A percentile compares a stretch with the other conserved stretches of the same genome.
phyloP scores from a whole-genome alignment of 2,888 invertebrate species.

The Mayetiola destructor region DNA sequence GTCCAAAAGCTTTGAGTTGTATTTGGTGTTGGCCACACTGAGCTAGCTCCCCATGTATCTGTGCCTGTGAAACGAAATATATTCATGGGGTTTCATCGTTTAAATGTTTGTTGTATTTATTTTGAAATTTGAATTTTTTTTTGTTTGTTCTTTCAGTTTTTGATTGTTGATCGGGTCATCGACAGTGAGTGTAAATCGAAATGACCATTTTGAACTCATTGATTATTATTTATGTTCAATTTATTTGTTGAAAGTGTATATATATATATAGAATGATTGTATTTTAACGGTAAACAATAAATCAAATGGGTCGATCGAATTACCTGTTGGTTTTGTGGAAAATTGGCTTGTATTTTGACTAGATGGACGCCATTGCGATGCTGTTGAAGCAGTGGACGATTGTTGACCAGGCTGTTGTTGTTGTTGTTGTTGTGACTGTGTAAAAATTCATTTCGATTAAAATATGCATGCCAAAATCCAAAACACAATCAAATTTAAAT shows the following conservation, averaged over 20 bases:
- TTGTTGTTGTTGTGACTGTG: constrained; percentile 7
- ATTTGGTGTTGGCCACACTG: constrained; percentile 34
- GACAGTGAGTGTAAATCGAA: too few relatives aligned
- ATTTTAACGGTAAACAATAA: too few relatives aligned
- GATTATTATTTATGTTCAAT: too few relatives aligned
- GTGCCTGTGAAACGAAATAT: not conserved
- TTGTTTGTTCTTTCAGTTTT: not conserved
- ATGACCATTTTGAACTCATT: too few relatives aligned
- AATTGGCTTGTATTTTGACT: constrained; percentile 29
- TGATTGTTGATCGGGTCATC: too few relatives aligned
- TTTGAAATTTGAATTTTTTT: not conserved
- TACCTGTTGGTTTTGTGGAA: constrained; percentile 31
- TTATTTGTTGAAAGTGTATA: too few relatives aligned
- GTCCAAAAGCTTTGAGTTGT: constrained; percentile 44
- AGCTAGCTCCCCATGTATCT: constrained; percentile 45
- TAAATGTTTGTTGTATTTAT: not conserved
- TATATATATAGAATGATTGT: too few relatives aligned
- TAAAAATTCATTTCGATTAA: not conserved
- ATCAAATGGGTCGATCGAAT: not conserved
- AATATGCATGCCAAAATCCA: not conserved
- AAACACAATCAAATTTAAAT: not conserved
- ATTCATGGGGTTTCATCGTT: too few relatives aligned
- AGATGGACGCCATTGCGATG: constrained; percentile 27
- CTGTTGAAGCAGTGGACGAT: not conserved
- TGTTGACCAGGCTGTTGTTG: constrained; percentile 3